Evolutionary conservation across 2,888 invertebrate genomes (phyloP).

Genomic region (Cacoxenus indagator): DNA sequence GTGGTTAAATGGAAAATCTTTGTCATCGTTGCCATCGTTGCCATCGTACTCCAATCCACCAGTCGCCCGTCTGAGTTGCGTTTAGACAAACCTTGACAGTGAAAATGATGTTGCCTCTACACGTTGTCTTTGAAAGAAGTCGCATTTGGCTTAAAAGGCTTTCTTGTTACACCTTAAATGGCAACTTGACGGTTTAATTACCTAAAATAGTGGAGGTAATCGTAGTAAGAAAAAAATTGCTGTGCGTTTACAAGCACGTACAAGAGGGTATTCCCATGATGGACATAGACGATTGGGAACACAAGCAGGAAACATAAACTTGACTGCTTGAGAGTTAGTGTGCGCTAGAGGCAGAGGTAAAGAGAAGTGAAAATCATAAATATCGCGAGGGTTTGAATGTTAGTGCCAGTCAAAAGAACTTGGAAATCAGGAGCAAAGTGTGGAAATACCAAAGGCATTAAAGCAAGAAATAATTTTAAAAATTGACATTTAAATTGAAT

Average conservation of each 20-base stretch:
- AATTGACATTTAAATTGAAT: too few relatives aligned
- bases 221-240: background rate
- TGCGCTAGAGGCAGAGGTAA: too few relatives aligned
- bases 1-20: background rate
- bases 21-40: conserved; percentile 2
- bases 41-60: conserved; percentile 37
- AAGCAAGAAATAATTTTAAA: too few relatives aligned
- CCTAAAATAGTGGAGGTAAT: background rate
- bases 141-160: conserved; percentile 4
- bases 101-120: conserved; percentile 37
- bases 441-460: too few relatives aligned
- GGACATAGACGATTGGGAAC: background rate
- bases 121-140: conserved; percentile 4
- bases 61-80: conserved; percentile 7
- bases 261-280: background rate
- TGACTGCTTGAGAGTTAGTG: too few relatives aligned
- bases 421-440: too few relatives aligned
- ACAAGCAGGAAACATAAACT: background rate
- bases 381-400: too few relatives aligned
- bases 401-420: too few relatives aligned
- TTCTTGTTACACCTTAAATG: conserved; percentile 5
- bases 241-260: background rate
- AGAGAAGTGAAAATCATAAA: too few relatives aligned
- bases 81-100: conserved; percentile 43
- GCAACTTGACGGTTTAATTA: background rate